These are phyloP conservation scores for Lepidurus arcticus DNA, from an alignment of 1,140 invertebrate species.

Conservation along the genomic window DNA sequence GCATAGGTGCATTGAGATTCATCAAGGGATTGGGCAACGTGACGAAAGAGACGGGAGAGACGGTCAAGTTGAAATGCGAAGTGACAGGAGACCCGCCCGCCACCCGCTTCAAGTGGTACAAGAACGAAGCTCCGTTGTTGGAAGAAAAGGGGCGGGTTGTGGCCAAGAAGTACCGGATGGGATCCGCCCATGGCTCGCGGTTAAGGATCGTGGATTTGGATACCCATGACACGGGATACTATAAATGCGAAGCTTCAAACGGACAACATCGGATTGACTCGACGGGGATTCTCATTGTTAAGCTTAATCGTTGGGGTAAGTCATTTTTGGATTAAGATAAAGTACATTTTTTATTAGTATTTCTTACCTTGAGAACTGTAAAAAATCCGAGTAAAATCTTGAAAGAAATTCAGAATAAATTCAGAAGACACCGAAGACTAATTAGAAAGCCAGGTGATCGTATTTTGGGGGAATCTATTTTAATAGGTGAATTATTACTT, in stretches of 20 bases:
- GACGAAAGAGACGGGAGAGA: conserved; percentile 57
- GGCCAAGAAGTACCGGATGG: conserved; percentile 44
- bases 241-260: conserved; percentile 60
- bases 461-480: background rate
- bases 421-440: too few species aligned
- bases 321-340: conserved; percentile 21
- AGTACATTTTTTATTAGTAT: background rate
- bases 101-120: conserved; percentile 58
- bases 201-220: conserved; percentile 58
- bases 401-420: too few species aligned
- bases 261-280: conserved; percentile 55
- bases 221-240: conserved; percentile 61
- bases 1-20: conserved; percentile 40
- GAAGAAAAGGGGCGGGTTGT: conserved; percentile 50
- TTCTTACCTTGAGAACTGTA: background rate
- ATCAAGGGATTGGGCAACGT: conserved; percentile 52
- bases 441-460: background rate
- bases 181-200: conserved; percentile 44
- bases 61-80: conserved; percentile 59
- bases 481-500: background rate
- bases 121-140: conserved; percentile 57
- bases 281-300: conserved; percentile 55
- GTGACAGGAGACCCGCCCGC: conserved; percentile 56
- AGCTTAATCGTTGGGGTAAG: conserved; percentile 45
- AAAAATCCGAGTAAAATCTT: too few species aligned